Evolutionary conservation across 2,888 invertebrate species (phyloP).

Genomic region (Sesamia inferens): DNA sequence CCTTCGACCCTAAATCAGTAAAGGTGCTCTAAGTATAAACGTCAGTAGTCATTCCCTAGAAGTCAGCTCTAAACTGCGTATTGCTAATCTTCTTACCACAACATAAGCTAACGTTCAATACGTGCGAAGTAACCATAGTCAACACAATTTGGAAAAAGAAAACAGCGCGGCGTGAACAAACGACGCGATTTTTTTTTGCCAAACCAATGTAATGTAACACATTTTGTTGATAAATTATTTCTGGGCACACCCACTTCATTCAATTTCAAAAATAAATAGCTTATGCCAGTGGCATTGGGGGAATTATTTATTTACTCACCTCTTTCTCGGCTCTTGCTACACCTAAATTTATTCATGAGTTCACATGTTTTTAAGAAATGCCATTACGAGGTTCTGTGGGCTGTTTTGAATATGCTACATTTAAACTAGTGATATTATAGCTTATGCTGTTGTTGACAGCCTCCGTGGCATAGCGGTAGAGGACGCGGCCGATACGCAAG

Average conservation of each 20-base stretch:
- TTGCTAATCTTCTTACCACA: not conserved
- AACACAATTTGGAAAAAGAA: slow-evolving; percentile 54
- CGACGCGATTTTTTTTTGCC: slow-evolving; percentile 70
- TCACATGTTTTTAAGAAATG: slow-evolving; percentile 65
- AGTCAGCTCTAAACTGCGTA: too few species aligned
- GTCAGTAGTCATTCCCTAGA: not conserved
- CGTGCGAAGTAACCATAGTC: slow-evolving; percentile 15
- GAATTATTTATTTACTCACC: slow-evolving; percentile 70
- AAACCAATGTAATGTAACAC: slow-evolving; percentile 73
- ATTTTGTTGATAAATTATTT: slow-evolving; percentile 78
- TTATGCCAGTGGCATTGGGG: slow-evolving; percentile 69
- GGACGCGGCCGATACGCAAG: too few species aligned
- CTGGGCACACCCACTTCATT: slow-evolving; percentile 71
- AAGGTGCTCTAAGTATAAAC: not conserved
- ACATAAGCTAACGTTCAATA: not conserved
- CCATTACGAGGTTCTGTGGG: slow-evolving; percentile 48
- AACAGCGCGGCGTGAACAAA: slow-evolving; percentile 64
- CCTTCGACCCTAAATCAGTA: too few species aligned
- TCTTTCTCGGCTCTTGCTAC: slow-evolving; percentile 66
- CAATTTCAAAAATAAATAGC: slow-evolving; percentile 76
- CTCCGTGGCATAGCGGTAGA: too few species aligned
- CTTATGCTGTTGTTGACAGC: too few species aligned
- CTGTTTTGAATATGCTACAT: not conserved
- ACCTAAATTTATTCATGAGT: slow-evolving; percentile 71
- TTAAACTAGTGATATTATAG: not conserved